phyloP scores from a whole-genome alignment of 2,113 vertebrate genomes.

The Stercorarius parasiticus region DNA sequence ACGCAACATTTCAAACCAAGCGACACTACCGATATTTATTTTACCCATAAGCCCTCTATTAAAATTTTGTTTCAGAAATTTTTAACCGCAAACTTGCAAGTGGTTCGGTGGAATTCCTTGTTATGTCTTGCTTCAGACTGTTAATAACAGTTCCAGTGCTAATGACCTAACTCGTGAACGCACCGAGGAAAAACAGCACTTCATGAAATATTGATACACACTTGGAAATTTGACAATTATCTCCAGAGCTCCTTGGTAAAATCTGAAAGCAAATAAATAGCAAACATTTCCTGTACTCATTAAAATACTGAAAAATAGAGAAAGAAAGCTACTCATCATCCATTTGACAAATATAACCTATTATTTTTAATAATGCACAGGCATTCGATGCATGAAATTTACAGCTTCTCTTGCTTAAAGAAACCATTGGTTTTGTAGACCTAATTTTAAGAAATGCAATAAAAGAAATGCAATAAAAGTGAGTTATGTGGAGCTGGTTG shows the following conservation, averaged over 20 bases:
- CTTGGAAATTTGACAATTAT: constrained; percentile 57
- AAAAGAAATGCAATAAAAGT: neutral
- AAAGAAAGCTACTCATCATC: constrained; percentile 39
- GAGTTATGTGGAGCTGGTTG: neutral
- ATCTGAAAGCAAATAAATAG: constrained; percentile 54
- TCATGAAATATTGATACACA: constrained; percentile 61
- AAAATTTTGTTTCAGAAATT: neutral
- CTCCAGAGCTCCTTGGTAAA: constrained; percentile 39
- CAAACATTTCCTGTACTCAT: constrained; percentile 48
- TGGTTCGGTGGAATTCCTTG: neutral
- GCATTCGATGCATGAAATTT: constrained; percentile 1
- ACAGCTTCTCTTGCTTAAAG: constrained; percentile 26
- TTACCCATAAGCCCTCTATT: neutral
- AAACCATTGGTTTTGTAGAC: neutral
- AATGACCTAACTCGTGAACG: neutral
- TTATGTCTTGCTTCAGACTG: neutral
- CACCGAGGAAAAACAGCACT: neutral
- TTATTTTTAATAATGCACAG: constrained; percentile 62
- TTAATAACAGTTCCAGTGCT: neutral
- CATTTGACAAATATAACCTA: constrained; percentile 49
- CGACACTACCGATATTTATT: neutral
- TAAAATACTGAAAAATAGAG: constrained; percentile 38
- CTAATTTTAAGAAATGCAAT: constrained; percentile 22
- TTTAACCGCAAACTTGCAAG: neutral
- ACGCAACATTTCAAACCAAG: neutral